Conservation (phyloP, 1,140 invertebrate genomes). For the Portunus trituberculatus region DNA sequence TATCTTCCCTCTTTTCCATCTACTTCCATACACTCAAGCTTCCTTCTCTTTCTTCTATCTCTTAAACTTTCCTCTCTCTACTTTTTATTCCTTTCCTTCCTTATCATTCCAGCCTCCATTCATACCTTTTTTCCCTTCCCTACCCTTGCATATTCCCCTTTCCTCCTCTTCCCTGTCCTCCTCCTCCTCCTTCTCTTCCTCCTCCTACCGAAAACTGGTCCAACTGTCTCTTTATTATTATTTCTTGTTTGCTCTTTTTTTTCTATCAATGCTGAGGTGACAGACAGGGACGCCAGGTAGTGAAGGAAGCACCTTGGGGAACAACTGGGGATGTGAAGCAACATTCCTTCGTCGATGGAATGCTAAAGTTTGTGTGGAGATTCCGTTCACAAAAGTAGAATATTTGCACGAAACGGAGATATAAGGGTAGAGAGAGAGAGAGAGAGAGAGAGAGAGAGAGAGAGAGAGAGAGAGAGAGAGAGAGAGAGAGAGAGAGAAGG, state of each 20-base stretch:
- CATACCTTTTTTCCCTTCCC: not conserved
- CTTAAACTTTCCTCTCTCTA: not conserved
- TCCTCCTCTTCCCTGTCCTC: not conserved
- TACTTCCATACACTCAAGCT: not conserved
- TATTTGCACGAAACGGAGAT: not conserved
- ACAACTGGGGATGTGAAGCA: no score
- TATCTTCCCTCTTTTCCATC: not conserved
- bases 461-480: no score
- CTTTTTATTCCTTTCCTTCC: not conserved
- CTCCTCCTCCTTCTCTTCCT: no score
- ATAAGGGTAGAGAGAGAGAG: not conserved
- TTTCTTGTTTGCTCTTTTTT: no score
- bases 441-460: not conserved
- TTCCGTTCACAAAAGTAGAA: not conserved
- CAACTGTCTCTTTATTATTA: no score
- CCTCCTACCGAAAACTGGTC: no score
- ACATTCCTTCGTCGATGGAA: no score
- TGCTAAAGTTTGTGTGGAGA: no score
- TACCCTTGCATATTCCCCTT: not conserved
- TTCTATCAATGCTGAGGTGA: not conserved
- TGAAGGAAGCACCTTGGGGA: no score
- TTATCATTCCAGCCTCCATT: not conserved
- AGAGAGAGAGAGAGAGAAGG: no score
- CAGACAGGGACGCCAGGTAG: not conserved
- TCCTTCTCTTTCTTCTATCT: not conserved